Evolutionary conservation across 2,113 vertebrate species (phyloP).

Genomic region (Megaleporinus macrocephalus): DNA sequence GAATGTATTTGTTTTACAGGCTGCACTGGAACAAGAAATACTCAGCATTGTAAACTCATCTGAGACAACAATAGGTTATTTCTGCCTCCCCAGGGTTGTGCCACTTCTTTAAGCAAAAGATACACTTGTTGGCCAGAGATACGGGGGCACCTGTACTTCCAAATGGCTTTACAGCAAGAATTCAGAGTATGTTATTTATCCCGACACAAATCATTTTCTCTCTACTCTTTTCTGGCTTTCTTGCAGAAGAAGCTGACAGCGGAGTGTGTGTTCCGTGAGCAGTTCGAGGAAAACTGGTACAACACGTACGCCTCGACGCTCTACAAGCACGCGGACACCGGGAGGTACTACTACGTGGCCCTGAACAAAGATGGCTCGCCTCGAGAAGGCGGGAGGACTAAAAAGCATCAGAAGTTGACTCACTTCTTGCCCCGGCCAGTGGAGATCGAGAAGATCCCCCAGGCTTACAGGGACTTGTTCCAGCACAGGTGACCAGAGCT

Average conservation of each 20-base stretch:
- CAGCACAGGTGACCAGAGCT: conserved; percentile 90
- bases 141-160: not conserved
- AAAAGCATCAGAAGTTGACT: conserved; percentile 97
- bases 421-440: conserved; percentile 95
- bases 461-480: conserved; percentile 91
- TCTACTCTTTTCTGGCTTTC: conserved; percentile 52
- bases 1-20: too few relatives aligned
- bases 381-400: conserved; percentile 95
- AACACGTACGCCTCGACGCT: conserved; percentile 97
- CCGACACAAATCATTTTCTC: not conserved
- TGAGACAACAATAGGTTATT: too few relatives aligned
- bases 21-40: too few relatives aligned
- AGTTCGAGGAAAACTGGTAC: conserved; percentile 99
- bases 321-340: conserved; percentile 93
- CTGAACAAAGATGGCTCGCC: conserved; percentile 98
- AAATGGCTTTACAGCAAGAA: not conserved
- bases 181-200: not conserved
- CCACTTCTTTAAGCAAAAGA: not conserved
- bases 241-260: conserved; percentile 94
- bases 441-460: conserved; percentile 92
- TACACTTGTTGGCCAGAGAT: not conserved
- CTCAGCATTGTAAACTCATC: too few relatives aligned
- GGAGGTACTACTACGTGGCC: conserved; percentile 94
- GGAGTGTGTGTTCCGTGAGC: conserved; percentile 97
- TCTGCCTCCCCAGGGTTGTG: too few relatives aligned